Percentiles rank a stretch among this genome's conserved stretches.
phyloP scores from a whole-genome alignment of 2,888 invertebrate species.

The Stenodema calcarata region DNA sequence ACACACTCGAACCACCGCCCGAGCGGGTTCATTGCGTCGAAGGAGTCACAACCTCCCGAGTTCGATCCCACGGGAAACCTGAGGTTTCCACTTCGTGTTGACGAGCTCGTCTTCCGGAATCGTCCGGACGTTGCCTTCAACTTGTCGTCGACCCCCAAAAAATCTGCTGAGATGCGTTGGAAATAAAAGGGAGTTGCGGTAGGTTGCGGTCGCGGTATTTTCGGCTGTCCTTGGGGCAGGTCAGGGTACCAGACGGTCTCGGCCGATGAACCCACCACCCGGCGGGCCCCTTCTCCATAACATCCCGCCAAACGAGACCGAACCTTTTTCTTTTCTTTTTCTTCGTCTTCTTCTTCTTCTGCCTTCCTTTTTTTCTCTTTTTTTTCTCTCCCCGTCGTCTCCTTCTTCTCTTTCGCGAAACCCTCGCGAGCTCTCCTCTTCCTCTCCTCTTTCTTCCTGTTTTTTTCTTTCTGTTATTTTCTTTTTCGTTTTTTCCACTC shows the following conservation, averaged over 20 bases:
- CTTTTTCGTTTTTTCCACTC: too few species aligned
- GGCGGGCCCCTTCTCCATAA: conserved; percentile 20
- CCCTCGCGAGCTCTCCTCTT: conserved; percentile 11
- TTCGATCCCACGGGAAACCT: too few species aligned
- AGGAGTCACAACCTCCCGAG: too few species aligned
- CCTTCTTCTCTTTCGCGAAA: neutral
- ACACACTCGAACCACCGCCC: too few species aligned
- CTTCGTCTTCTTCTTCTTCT: conserved; percentile 13
- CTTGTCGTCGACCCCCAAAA: neutral
- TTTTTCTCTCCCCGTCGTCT: neutral
- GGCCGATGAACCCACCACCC: conserved; percentile 40
- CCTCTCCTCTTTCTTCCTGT: neutral
- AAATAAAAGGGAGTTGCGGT: conserved; percentile 31
- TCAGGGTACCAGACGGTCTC: conserved; percentile 44
- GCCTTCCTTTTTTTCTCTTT: neutral
- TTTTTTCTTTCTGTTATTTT: neutral
- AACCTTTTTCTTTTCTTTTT: conserved; percentile 21
- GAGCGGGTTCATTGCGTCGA: too few species aligned
- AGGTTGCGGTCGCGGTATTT: conserved; percentile 44
- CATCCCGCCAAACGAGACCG: conserved; percentile 43
- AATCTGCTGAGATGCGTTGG: neutral
- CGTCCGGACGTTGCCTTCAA: too few species aligned
- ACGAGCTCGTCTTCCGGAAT: too few species aligned
- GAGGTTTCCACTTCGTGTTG: too few species aligned
- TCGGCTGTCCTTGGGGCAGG: conserved; percentile 45